These are phyloP conservation scores for Plebejus argus DNA, from an alignment of 2,888 invertebrate species.

Conservation along the genomic window DNA sequence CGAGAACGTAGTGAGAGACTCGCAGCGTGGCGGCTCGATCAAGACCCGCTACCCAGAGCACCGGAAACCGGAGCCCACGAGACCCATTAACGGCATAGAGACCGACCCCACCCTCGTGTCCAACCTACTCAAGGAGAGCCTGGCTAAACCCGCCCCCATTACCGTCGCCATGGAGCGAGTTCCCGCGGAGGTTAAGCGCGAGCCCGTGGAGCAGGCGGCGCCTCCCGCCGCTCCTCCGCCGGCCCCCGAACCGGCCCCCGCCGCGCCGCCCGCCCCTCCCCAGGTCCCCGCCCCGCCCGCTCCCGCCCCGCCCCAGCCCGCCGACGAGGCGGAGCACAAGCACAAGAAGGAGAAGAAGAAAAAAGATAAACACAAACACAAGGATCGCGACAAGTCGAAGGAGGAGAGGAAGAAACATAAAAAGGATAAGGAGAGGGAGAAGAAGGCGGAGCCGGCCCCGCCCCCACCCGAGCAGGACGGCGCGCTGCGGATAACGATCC, in stretches of 20 bases:
- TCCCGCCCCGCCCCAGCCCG: conserved; percentile 44
- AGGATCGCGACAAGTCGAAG: conserved; percentile 87
- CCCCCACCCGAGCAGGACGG: conserved; percentile 52
- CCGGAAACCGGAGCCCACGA: conserved; percentile 59
- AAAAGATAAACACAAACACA: conserved; percentile 90
- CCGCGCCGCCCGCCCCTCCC: conserved; percentile 39
- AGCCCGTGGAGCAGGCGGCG: conserved; percentile 54
- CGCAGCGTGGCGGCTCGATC: conserved; percentile 65
- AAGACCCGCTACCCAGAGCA: conserved; percentile 65
- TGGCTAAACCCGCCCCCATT: conserved; percentile 75
- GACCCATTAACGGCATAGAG: conserved; percentile 84
- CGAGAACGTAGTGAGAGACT: conserved; percentile 81
- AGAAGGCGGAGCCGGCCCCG: conserved; percentile 51
- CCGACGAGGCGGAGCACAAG: conserved; percentile 62
- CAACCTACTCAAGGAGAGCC: conserved; percentile 84
- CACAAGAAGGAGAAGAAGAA: conserved; percentile 86
- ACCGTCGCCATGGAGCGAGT: conserved; percentile 67
- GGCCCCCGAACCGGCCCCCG: conserved; percentile 44
- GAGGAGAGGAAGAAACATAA: conserved; percentile 88
- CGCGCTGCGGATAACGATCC: conserved; percentile 68
- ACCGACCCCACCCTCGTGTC: conserved; percentile 87
- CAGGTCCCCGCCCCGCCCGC: conserved; percentile 46
- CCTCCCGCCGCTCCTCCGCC: conserved; percentile 37
- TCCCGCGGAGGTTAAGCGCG: conserved; percentile 59
- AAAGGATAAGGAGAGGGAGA: conserved; percentile 81